Base-by-base conservation (phyloP, 2,113 vertebrate species). In the Nicator chloris region DNA sequence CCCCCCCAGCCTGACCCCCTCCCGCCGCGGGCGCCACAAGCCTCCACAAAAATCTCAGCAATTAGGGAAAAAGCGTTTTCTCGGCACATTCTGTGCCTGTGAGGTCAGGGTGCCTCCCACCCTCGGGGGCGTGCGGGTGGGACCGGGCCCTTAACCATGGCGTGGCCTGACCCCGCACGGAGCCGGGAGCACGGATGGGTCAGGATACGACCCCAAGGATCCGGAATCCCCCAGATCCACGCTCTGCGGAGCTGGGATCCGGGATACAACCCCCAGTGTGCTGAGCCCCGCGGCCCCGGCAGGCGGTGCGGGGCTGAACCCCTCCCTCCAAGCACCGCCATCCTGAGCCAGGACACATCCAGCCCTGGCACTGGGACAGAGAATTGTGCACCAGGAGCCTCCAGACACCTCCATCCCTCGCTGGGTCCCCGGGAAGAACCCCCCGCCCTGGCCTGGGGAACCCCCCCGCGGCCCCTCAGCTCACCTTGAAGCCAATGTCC, bases 401-500 rank as follows among this genome's bases (percentile, higher is more conserved):
- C n/a, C 3, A 2, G 40, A 28, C 20, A 5, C 47, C 22, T 50
- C 72, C 1, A 0, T 23, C 19, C 56, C 30, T 39, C 0, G 0
- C 31, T 7, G 59, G 19, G 7, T 28, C 37, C 45, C 6, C 20
- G 3, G 10, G 27, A 26, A 61, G 35, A 45, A 5, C 6, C 3
- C 35, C 4, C 11, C 8, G 2, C 21, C 44, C 44, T 11, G 13
- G 40, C 30, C 39, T 8, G 9, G 30, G 51, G 39, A 21, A 12
- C 18, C 11, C 7, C 11, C 18, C 7, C 33, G 1, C 0, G 1
- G 7, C 13, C 24, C 57, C 56, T 40, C 78, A 22, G 33, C 98
- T 99, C 97, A 99, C 99, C 99, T 99, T 99, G 97, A 99, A 99
- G 94, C 99, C 98, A 6, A 98, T 98, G 89, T 98, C 98, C 24